phyloP scores from a whole-genome alignment of 2,113 vertebrate genomes.

The Cheirogaleus medius region DNA sequence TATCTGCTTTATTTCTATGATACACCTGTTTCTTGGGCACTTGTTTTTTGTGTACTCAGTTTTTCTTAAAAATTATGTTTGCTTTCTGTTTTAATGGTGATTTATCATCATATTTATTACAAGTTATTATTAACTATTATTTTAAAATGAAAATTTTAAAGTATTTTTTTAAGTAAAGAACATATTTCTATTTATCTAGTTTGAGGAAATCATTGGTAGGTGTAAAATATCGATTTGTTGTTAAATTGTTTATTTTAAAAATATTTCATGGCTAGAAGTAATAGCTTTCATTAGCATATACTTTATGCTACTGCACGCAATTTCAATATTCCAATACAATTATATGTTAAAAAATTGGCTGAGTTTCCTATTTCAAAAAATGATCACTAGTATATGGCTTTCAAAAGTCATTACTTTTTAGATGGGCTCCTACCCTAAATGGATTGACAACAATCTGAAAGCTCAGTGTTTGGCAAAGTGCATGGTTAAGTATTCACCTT shows the following conservation, averaged over 20 bases:
- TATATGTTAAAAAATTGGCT: slow-evolving; percentile 18
- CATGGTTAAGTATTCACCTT: neutral
- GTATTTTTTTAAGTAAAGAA: slow-evolving; percentile 24
- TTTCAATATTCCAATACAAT: slow-evolving; percentile 50
- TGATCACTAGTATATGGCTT: neutral
- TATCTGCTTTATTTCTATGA: neutral
- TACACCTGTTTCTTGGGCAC: neutral
- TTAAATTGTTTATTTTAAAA: slow-evolving; percentile 63
- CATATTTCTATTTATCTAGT: neutral
- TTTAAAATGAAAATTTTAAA: slow-evolving; percentile 20
- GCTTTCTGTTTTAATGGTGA: slow-evolving; percentile 5
- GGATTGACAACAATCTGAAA: neutral
- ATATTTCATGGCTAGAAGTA: slow-evolving; percentile 55
- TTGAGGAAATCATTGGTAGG: slow-evolving; percentile 21
- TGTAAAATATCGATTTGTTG: slow-evolving; percentile 60
- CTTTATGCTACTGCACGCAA: slow-evolving; percentile 1
- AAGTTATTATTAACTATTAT: slow-evolving; percentile 29
- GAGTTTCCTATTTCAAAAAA: slow-evolving; percentile 19
- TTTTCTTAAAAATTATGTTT: neutral
- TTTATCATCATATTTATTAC: slow-evolving; percentile 25
- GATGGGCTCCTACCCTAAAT: neutral
- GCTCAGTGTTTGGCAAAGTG: neutral
- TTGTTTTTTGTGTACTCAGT: neutral
- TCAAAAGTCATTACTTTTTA: slow-evolving; percentile 21
- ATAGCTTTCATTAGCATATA: slow-evolving; percentile 52